These are phyloP conservation scores for Rapana venosa DNA, from an alignment of 2,888 invertebrate species.

Conservation along the genomic window DNA sequence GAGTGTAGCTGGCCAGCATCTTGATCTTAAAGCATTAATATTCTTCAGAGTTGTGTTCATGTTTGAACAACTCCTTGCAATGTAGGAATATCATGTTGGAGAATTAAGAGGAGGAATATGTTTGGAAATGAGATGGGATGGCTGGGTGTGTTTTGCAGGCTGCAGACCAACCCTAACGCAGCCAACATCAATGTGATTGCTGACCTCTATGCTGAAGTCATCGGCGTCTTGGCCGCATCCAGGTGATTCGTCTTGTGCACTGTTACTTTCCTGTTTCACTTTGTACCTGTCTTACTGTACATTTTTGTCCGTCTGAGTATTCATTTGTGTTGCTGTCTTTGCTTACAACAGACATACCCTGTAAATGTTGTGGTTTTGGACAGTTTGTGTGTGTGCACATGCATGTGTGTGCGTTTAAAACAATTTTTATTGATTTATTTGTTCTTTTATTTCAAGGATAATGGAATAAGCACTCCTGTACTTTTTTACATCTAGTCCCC, in stretches of 20 bases:
- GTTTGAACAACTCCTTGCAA: background rate
- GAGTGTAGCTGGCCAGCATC: too few species aligned
- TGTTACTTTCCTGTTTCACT: background rate
- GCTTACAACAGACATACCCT: background rate
- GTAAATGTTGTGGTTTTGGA: too few species aligned
- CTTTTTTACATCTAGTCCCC: too few species aligned
- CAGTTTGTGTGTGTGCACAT: background rate
- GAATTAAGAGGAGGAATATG: background rate
- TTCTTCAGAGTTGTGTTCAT: too few species aligned
- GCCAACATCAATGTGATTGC: conserved; percentile 97
- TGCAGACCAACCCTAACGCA: conserved; percentile 95
- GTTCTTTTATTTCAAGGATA: too few species aligned
- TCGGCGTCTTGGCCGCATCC: conserved; percentile 95
- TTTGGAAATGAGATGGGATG: background rate
- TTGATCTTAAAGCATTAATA: too few species aligned
- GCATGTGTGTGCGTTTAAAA: background rate
- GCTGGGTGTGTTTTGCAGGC: conserved; percentile 80
- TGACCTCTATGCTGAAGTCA: conserved; percentile 98
- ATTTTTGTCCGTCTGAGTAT: background rate
- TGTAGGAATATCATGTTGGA: background rate
- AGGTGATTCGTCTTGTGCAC: conserved; percentile 78
- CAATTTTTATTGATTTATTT: too few species aligned
- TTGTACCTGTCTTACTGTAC: background rate
- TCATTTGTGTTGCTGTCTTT: background rate
- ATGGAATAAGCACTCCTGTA: too few species aligned